Base-by-base conservation (phyloP, 2,888 invertebrate genomes). In the Acleris holmiana region DNA sequence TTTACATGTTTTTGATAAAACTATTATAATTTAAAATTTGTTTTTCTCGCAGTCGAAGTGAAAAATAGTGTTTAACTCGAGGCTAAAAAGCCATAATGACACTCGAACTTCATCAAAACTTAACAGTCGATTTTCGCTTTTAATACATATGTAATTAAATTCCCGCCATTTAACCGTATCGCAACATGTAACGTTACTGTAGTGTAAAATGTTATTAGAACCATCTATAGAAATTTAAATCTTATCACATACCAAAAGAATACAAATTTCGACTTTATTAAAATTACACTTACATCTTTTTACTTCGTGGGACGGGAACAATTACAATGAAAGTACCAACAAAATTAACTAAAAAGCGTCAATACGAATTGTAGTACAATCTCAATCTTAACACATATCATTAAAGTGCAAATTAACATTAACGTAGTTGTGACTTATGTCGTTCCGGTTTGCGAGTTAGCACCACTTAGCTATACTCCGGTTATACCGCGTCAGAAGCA, bases 401-500 rank as follows among this genome's bases (percentile, higher is more conserved):
- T n/a, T 44, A 44, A 44, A 44, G 44, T 44, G 5, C 17, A 44
- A 44, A 17, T n/a, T 44, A 44, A 44, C 5, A 17, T 15, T n/a
- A 17, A 44, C 7, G 5, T 44, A 15, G 17, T n/a, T 44, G 44
- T 35, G 44, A 44, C 44, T n/a, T 44, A 17, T 7, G 17, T 17
- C n/a, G 17, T 44, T 44, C 17, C 7, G 2, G n/a, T 17, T 17
- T 19, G 21, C 7, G 40, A 35, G 54, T 41, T 44, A 40, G 21
- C 15, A 54, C 41, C 55, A 55, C 55, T 55, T 55, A 55, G 55
- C 41, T 41, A 41, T 23, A 55, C 53, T 53, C 53, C 5, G 53
- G 19, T 53, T 40, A 53, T 35, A 55, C 17, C 55, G 25, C 55
- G 25, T 56, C 54, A 15, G 55, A 55, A 55, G 53, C 53, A 55